Base-by-base conservation (phyloP, 2,113 vertebrate genomes). In the Tretioscincus oriximinensis region DNA sequence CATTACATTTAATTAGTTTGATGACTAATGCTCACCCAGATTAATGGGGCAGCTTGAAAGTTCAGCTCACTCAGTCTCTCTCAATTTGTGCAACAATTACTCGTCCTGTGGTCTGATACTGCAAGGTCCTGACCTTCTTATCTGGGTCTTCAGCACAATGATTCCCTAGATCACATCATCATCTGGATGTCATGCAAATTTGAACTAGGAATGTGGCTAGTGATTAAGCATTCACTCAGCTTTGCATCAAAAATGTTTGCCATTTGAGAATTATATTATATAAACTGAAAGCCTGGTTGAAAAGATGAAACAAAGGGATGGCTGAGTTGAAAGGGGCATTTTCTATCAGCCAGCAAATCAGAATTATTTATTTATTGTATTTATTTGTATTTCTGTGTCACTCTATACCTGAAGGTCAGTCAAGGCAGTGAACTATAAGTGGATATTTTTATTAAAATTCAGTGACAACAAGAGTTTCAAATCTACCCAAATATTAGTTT, bases 1-100 rank as follows among this genome's bases (percentile, higher is more conserved):
- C 77, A 89, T 89, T 90, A 82, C 69, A 41, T 68, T 85, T 80
- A 61, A 76, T 87, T 86, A 85, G 28, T 81, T 86, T 91, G 84
- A 88, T 84, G 71, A 88, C 24, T 71, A 75, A 81, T 72, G 4
- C 24, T 54, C 80, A 75, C 47, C 51, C 81, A 85, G 81, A 89
- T 87, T 85, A 91, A 85, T 64, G 8, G 24, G 73, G 74, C 41
- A 9, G 0, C 60, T 41, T 71, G 83, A 72, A 83, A 89, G 63
- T 88, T 89, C 74, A 88, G 76, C 67, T 93, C 77, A 75, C 71
- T 88, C 88, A 73, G 58, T 75, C 76, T 84, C 54, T 63, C 69
- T 75, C 76, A 83, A 29, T 85, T 85, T 90, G 68, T 9, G 26
- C 21, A 65, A n/a, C 61, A 85, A 88, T 88, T 76, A 79, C 51